These are phyloP conservation scores for Thalassoma bifasciatum DNA, from an alignment of 2,113 vertebrate species.

Conservation along the genomic window DNA sequence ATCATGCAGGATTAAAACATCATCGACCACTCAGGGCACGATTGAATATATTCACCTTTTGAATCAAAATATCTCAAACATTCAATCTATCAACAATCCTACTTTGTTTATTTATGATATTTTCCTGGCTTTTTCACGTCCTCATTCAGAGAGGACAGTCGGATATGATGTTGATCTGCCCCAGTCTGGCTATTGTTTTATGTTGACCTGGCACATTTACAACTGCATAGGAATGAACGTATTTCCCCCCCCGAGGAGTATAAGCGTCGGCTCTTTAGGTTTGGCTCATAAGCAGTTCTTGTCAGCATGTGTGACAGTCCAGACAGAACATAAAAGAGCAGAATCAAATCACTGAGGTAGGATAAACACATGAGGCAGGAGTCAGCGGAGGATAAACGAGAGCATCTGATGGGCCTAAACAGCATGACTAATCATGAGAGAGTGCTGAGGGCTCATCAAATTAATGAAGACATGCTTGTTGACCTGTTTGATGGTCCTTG, in stretches of 20 bases:
- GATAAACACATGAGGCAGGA: conserved; percentile 8
- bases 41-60: background rate
- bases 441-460: background rate
- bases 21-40: background rate
- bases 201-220: conserved; percentile 1
- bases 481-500: conserved; percentile 5
- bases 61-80: background rate
- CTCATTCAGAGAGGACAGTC: conserved; percentile 17
- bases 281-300: background rate
- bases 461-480: background rate
- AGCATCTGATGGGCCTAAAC: conserved; percentile 1
- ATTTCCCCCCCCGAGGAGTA: background rate
- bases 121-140: background rate
- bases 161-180: no score
- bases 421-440: conserved; percentile 5
- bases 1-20: conserved; percentile 8
- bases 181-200: background rate
- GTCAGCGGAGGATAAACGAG: background rate
- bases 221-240: background rate
- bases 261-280: background rate
- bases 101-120: background rate
- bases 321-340: background rate
- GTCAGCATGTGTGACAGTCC: background rate
- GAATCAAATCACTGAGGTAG: conserved; percentile 1
- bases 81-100: background rate